These are phyloP conservation scores for Oreohelix idahoensis DNA, from an alignment of 1,140 invertebrate genomes.

Conservation along the genomic window DNA sequence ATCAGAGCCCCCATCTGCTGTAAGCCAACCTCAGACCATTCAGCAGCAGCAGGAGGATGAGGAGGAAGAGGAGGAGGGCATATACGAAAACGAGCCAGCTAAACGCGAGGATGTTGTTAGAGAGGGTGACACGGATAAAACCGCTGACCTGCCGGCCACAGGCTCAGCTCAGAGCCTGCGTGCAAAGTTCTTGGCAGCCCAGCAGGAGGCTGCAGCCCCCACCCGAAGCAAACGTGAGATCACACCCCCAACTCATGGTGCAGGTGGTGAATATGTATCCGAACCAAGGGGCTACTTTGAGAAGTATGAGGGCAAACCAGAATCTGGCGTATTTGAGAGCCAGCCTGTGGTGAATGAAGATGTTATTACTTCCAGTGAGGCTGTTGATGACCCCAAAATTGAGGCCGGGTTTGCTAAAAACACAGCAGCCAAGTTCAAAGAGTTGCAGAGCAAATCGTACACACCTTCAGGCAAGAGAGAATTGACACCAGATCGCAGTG, in stretches of 20 bases:
- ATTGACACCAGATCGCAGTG: constrained; percentile 52
- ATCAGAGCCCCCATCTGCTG: background rate
- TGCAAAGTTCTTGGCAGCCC: constrained; percentile 53
- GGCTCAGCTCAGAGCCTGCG: constrained; percentile 60
- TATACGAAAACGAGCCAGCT: constrained; percentile 63
- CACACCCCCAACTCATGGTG: constrained; percentile 40
- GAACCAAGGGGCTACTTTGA: constrained; percentile 53
- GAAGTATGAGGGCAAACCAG: constrained; percentile 52
- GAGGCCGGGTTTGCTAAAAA: constrained; percentile 65
- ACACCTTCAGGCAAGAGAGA: constrained; percentile 49
- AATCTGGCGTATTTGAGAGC: constrained; percentile 54
- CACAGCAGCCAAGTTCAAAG: constrained; percentile 58
- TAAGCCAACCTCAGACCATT: constrained; percentile 43
- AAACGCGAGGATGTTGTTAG: constrained; percentile 56
- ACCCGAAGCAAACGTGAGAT: constrained; percentile 40
- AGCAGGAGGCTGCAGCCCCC: background rate
- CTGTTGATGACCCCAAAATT: constrained; percentile 52
- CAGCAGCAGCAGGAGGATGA: constrained; percentile 47
- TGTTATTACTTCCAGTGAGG: constrained; percentile 26
- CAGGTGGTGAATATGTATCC: constrained; percentile 58
- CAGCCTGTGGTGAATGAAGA: constrained; percentile 47
- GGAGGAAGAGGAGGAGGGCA: constrained; percentile 59
- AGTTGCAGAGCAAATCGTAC: constrained; percentile 37
- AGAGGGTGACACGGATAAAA: constrained; percentile 53
- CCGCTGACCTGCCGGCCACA: constrained; percentile 57